Percentiles rank a stretch among this genome's conserved stretches.
Conservation (phyloP, 2,888 invertebrate genomes). For the Eupithecia subfuscata region DNA sequence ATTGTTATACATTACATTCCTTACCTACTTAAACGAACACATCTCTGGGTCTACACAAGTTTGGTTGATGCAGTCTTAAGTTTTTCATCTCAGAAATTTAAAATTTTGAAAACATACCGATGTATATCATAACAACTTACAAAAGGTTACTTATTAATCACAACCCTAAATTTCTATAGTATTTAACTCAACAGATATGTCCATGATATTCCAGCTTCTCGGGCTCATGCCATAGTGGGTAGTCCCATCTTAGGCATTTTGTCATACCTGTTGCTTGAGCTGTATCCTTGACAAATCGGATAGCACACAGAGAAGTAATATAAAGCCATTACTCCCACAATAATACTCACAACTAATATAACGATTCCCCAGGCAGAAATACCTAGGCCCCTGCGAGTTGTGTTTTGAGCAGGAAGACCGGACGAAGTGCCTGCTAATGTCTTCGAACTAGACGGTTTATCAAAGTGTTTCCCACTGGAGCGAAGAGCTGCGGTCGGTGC, state of each 20-base stretch:
- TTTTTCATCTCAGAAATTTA: constrained; percentile 8
- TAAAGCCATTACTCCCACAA: constrained; percentile 79
- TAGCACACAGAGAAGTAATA: constrained; percentile 88
- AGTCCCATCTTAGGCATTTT: constrained; percentile 72
- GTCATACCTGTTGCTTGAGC: constrained; percentile 81
- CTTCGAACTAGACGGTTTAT: constrained; percentile 45
- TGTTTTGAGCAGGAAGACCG: constrained; percentile 58
- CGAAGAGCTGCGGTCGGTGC: constrained; percentile 55
- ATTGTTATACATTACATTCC: constrained; percentile 15
- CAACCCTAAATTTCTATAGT: constrained; percentile 24
- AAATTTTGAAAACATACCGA: constrained; percentile 10
- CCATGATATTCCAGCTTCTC: constrained; percentile 45
- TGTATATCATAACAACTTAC: constrained; percentile 7
- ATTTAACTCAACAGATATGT: constrained; percentile 42
- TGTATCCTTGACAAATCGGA: constrained; percentile 81
- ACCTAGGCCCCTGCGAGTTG: constrained; percentile 70
- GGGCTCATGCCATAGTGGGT: constrained; percentile 65
- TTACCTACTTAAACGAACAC: constrained; percentile 25
- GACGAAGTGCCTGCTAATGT: constrained; percentile 56
- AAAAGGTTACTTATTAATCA: constrained; percentile 29
- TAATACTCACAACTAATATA: constrained; percentile 77
- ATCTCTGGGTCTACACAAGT: constrained; percentile 23
- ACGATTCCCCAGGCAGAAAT: constrained; percentile 88
- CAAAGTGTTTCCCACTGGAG: constrained; percentile 45
- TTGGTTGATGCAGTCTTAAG: constrained; percentile 39